Base-by-base conservation (phyloP, 2,888 invertebrate genomes). In the Matsumyia berberina region DNA sequence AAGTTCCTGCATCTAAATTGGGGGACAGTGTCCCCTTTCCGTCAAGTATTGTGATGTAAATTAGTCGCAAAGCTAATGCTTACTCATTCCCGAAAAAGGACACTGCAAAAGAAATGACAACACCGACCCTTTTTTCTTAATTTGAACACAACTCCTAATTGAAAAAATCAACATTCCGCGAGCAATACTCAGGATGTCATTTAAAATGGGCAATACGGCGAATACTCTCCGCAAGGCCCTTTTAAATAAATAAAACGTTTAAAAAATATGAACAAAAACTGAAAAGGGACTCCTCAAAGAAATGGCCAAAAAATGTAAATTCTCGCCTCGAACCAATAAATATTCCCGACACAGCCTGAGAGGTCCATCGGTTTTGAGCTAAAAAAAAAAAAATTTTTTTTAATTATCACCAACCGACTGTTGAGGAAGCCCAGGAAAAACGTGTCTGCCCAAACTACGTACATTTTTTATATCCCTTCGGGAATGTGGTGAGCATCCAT, bases 131-230 rank as follows among this genome's bases (percentile, higher is more conserved):
- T 62, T 62, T 29, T 12, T 17, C n/a, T 39, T 31, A 9, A 19
- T 17, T 15, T 5, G 33, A 44, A 60, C 29, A 44, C 9, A 39
- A 51, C 12, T 17, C 31, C 55, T 69, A 69, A 69, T 69, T 69
- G 69, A 69, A 69, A 69, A 19, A 44, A 69, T 69, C 69, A 69
- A 55, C 69, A 69, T 69, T 69, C 57, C 11, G 57, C 19, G 4
- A 37, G 57, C 57, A 37, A 57, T 57, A 37, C 29, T 24, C 55
- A 55, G 12, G 31, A 57, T 57, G 42, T 33, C 42, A 67, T 67
- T 67, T 35, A 31, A 67, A 67, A 51, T 15, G 9, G 12, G 35
- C 19, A 51, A 19, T 39, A 53, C n/a, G n/a, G n/a, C n/a, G n/a
- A n/a, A n/a, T n/a, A n/a, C n/a, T n/a, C n/a, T 24, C 24, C 24